These are phyloP conservation scores for Argyrosomus japonicus DNA, from an alignment of 2,113 vertebrate genomes.

Conservation along the genomic window DNA sequence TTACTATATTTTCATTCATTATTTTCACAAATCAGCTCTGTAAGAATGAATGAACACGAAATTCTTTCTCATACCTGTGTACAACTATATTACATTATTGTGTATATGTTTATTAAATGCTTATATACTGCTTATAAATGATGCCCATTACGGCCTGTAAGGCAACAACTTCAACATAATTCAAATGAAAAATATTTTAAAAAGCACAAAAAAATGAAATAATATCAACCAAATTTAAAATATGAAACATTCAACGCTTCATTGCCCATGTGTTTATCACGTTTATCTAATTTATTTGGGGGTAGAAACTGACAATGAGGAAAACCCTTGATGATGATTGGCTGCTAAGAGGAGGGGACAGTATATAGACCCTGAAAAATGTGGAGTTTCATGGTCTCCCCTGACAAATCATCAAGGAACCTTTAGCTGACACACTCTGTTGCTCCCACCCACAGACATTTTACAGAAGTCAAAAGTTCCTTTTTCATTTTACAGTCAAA, in stretches of 20 bases:
- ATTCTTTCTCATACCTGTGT: not conserved
- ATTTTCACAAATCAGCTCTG: not conserved
- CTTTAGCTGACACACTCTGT: constrained; percentile 74
- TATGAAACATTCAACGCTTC: not conserved
- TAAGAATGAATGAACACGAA: not conserved
- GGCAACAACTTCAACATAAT: not conserved
- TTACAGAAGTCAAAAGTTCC: constrained; percentile 81
- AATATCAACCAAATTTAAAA: not conserved
- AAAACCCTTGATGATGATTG: constrained; percentile 72
- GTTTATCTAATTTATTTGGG: not conserved
- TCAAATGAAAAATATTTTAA: not conserved
- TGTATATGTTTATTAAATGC: not conserved
- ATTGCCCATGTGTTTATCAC: constrained; percentile 24
- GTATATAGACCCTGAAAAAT: constrained; percentile 77
- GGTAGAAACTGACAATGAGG: constrained; percentile 32
- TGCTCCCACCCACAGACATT: constrained; percentile 75
- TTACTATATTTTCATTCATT: not conserved
- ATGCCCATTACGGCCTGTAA: not conserved
- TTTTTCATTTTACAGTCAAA: constrained; percentile 70
- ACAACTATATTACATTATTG: not conserved
- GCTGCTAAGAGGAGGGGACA: constrained; percentile 77
- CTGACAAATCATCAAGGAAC: constrained; percentile 82
- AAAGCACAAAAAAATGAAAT: not conserved
- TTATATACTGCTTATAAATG: not conserved
- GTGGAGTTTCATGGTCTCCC: constrained; percentile 74